Conservation (phyloP, 2,113 vertebrate species). For the Cyprinodon brontotheroides region DNA sequence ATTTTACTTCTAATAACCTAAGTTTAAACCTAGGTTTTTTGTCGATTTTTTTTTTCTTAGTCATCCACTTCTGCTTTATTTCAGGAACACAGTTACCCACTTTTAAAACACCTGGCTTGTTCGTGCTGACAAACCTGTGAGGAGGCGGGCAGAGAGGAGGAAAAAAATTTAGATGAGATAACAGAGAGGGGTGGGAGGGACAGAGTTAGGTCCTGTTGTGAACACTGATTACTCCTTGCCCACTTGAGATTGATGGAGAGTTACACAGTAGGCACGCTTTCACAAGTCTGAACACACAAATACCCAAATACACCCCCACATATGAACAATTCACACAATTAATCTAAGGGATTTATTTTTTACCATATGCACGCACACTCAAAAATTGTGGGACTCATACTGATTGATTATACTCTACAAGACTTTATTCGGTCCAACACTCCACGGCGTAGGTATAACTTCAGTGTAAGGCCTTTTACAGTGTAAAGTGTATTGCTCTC, state of each 20-base stretch:
- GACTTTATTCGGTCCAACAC: constrained; percentile 44
- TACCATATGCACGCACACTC: not conserved
- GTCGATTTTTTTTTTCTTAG: not conserved
- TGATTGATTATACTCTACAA: constrained; percentile 60
- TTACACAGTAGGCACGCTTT: constrained; percentile 58
- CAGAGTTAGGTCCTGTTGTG: constrained; percentile 67
- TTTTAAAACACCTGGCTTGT: constrained; percentile 33
- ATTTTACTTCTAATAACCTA: not conserved
- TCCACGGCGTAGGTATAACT: constrained; percentile 4
- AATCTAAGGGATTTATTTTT: too few species aligned
- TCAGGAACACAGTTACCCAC: constrained; percentile 5
- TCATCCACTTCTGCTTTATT: constrained; percentile 14
- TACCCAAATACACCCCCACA: constrained; percentile 15
- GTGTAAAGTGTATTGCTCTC: constrained; percentile 3
- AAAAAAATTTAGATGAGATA: constrained; percentile 58
- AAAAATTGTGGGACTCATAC: constrained; percentile 15
- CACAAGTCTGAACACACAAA: constrained; percentile 16
- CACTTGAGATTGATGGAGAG: constrained; percentile 74
- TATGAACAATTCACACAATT: constrained; percentile 3
- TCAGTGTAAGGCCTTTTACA: not conserved
- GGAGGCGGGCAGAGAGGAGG: constrained; percentile 38
- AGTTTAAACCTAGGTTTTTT: not conserved
- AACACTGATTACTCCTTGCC: constrained; percentile 76
- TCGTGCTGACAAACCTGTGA: constrained; percentile 3
- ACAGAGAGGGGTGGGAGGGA: constrained; percentile 44